phyloP scores from a whole-genome alignment of 2,797 vertebrate species.

The Sebastes vulpes region DNA sequence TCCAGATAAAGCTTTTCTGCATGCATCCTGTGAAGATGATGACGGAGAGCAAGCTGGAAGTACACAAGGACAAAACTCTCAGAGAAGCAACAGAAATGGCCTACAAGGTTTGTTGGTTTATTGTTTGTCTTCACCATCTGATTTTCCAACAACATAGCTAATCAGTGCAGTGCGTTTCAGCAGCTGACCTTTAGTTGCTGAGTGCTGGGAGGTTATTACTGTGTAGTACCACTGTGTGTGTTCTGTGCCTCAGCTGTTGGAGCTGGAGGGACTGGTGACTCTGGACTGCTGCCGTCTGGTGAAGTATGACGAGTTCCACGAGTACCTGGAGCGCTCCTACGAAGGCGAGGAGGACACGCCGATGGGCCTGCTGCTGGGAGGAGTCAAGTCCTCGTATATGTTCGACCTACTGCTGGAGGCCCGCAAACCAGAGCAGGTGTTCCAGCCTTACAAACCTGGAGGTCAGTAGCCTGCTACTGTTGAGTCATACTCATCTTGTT shows the following conservation, averaged over 20 bases:
- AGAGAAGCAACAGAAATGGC: conserved; percentile 95
- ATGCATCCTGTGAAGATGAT: conserved; percentile 95
- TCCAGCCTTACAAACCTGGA: conserved; percentile 98
- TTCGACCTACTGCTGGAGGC: conserved; percentile 97
- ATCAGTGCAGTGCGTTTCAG: neutral
- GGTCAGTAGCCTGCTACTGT: conserved; percentile 82
- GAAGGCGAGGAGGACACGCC: conserved; percentile 97
- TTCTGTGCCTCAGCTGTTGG: conserved; percentile 89
- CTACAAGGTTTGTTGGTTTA: conserved; percentile 88
- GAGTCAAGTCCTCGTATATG: conserved; percentile 99
- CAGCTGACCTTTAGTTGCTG: neutral
- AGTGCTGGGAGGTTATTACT: neutral
- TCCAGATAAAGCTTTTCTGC: conserved; percentile 97
- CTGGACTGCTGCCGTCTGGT: conserved; percentile 97
- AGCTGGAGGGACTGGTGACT: conserved; percentile 90
- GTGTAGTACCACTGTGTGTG: neutral
- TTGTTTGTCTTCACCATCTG: neutral
- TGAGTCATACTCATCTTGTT: neutral
- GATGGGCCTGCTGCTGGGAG: conserved; percentile 96
- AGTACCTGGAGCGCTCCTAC: conserved; percentile 97
- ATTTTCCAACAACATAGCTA: neutral
- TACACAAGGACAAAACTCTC: conserved; percentile 97
- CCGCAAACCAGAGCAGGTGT: conserved; percentile 92
- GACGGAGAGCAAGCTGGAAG: conserved; percentile 98
- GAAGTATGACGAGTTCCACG: conserved; percentile 99